Evolutionary conservation across 2,797 vertebrate genomes (phyloP), one percentile per base, ranked within the genome.

Genomic region (Sphenodon punctatus): DNA sequence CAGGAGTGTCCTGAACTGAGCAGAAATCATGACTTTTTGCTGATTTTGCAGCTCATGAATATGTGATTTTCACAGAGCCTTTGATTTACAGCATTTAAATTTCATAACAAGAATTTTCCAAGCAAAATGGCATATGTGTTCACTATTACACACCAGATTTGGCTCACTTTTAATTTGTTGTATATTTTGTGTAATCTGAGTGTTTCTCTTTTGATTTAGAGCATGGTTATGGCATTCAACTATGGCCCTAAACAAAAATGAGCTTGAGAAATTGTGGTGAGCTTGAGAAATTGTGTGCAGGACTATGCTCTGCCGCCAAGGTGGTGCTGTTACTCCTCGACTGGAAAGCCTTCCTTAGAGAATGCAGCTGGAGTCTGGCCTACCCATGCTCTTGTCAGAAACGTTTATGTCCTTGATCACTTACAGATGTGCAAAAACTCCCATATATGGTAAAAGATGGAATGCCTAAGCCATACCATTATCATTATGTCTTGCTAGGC

Each of bases 401-500:
- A 84, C 74, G 76, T 73, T 76, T 89, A 85, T 86, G 88, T 59
- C 56, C 22, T 15, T 68, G 88, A 91, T 86, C 63, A 56, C 71
- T 82, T 79, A 39, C 88, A 89, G 88, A 86, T 89, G 90, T 84
- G 71, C 42, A 51, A 67, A 43, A 36, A 78, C 63, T 79, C 55
- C 88, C 90, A 84, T 79, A 86, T 91, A 86, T 78, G 80, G 88
- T 63, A 32, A 55, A 67, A 59, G 75, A 74, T 61, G 45, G 38
- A 77, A 67, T 67, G 71, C 85, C 82, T 78, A 74, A 41, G 19
- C 30, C 56, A 45, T 71, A 39, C 67, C 30, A 41, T 70, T 36
- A 34, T 74, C 77, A 73, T 41, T 67, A 71, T n/a, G 64, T 51
- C 68, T 66, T 68, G 69, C 60, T 36, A 80, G 70, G 53, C 72